phyloP scores from a whole-genome alignment of 1,140 invertebrate species.

The Sinonovacula constricta region DNA sequence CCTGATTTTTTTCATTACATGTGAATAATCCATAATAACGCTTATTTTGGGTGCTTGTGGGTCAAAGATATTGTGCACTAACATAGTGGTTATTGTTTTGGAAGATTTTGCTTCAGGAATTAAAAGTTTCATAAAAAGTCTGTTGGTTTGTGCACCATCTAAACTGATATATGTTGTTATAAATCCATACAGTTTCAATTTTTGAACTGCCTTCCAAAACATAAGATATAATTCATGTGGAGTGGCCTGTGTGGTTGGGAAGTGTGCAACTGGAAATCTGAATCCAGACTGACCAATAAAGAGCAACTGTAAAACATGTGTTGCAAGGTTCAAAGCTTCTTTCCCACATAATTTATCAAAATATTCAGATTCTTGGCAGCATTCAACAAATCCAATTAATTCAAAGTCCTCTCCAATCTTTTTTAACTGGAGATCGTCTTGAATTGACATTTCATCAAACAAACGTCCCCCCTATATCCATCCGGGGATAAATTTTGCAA shows the following conservation, averaged over 20 bases:
- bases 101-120: neutral
- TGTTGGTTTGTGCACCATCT: conserved; percentile 48
- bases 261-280: conserved; percentile 50
- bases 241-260: conserved; percentile 22
- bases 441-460: conserved; percentile 39
- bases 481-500: neutral
- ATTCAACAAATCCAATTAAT: conserved; percentile 42
- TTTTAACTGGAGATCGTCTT: conserved; percentile 23
- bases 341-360: conserved; percentile 23
- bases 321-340: conserved; percentile 16
- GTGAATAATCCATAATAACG: conserved; percentile 12
- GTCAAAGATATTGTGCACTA: neutral
- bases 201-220: conserved; percentile 47
- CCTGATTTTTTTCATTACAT: conserved; percentile 35
- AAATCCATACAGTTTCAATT: conserved; percentile 37
- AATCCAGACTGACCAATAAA: conserved; percentile 51
- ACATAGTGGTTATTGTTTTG: neutral
- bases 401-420: conserved; percentile 13
- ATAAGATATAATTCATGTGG: conserved; percentile 31
- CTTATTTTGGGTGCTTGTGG: neutral
- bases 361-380: conserved; percentile 12
- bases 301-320: conserved; percentile 49
- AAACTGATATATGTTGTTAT: conserved; percentile 37
- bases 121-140: conserved; percentile 38
- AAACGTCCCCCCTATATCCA: conserved; percentile 36